These are phyloP conservation scores for Alces alces DNA, from an alignment of 2,113 vertebrate species.

Conservation along the genomic window DNA sequence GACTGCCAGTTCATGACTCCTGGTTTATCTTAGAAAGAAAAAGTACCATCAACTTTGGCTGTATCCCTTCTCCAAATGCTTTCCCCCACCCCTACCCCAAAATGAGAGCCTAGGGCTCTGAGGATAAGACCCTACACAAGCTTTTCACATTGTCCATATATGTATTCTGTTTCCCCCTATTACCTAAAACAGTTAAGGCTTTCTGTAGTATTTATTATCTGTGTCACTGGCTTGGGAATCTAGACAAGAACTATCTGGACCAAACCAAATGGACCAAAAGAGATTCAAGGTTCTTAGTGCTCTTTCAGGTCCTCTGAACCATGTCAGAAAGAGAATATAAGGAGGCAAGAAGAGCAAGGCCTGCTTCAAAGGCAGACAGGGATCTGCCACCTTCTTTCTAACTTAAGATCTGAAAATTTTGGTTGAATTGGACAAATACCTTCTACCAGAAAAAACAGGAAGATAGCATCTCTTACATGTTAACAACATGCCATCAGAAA, in stretches of 20 bases:
- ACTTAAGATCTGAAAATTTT: not conserved
- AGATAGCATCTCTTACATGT: not conserved
- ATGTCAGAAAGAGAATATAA: not conserved
- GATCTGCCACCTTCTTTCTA: not conserved
- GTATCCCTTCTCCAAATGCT: not conserved
- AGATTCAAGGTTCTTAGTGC: not conserved
- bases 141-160: not conserved
- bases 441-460: constrained; percentile 36
- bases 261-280: not conserved
- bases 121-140: not conserved
- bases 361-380: not conserved
- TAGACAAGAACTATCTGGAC: not conserved
- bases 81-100: not conserved
- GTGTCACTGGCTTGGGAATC: constrained; percentile 8
- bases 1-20: not conserved
- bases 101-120: not conserved
- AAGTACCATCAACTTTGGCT: not conserved
- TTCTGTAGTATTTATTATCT: not conserved
- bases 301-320: not conserved
- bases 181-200: not conserved
- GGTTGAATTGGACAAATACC: not conserved
- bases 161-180: not conserved
- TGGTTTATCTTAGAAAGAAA: not conserved
- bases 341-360: not conserved
- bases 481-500: constrained; percentile 7